phyloP scores from a whole-genome alignment of 2,113 vertebrate genomes.

The Microtus montanus region DNA sequence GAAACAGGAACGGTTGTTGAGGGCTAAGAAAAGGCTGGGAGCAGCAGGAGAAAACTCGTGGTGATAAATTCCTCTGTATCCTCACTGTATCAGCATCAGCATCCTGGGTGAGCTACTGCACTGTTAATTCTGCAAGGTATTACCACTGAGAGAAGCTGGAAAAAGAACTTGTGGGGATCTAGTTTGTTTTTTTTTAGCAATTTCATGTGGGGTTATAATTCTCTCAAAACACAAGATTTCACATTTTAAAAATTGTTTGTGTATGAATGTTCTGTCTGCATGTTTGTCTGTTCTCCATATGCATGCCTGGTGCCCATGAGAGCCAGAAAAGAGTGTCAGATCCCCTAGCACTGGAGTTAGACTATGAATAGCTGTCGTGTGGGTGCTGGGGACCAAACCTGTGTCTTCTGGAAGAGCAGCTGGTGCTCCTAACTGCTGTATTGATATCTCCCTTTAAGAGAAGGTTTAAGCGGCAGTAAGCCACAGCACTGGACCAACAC shows the following conservation, averaged over 20 bases:
- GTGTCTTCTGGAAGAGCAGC: not conserved
- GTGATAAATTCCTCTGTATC: not conserved
- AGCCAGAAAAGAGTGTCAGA: not conserved
- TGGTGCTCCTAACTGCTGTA: not conserved
- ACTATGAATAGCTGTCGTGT: not conserved
- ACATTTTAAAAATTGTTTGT: not conserved
- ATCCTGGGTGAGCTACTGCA: not conserved
- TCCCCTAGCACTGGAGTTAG: not conserved
- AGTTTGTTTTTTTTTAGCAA: constrained; percentile 22
- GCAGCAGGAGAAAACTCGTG: not conserved
- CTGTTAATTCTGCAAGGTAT: not conserved
- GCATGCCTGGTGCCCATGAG: not conserved
- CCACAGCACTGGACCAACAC: not conserved
- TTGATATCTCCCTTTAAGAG: not conserved
- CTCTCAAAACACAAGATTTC: not conserved
- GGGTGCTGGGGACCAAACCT: not conserved
- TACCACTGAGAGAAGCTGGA: not conserved
- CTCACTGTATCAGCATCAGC: not conserved
- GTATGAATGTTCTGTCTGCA: not conserved
- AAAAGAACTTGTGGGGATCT: not conserved
- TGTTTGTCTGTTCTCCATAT: too few species aligned
- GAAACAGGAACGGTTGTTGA: not conserved
- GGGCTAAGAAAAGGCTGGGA: not conserved
- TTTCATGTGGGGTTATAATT: not conserved
- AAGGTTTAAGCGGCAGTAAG: not conserved